Evolutionary conservation across 2,888 invertebrate species (phyloP).

Genomic region (Plagodis pulveraria): DNA sequence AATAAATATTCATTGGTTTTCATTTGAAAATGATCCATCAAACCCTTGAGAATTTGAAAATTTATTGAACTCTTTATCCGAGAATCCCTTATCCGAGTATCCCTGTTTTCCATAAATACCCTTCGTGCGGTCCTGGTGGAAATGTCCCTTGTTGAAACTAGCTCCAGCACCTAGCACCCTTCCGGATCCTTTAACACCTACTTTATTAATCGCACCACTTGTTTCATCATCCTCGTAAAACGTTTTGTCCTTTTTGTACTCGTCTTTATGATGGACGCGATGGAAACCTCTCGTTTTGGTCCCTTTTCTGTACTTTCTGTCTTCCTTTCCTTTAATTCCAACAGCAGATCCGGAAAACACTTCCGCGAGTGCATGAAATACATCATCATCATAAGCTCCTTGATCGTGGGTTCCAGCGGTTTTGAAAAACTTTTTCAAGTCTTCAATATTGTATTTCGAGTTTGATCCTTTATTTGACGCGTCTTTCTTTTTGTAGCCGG

Average conservation of each 20-base stretch:
- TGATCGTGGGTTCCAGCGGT: constrained; percentile 57
- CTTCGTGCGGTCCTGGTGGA: constrained; percentile 71
- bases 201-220: constrained; percentile 77
- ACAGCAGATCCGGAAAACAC: constrained; percentile 66
- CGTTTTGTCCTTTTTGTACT: constrained; percentile 85
- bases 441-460: constrained; percentile 57
- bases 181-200: constrained; percentile 77
- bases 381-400: constrained; percentile 65
- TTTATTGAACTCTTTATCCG: constrained; percentile 76
- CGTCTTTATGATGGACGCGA: constrained; percentile 85
- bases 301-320: constrained; percentile 81
- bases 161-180: constrained; percentile 73
- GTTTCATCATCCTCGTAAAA: constrained; percentile 85
- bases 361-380: constrained; percentile 69
- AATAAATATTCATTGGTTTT: constrained; percentile 31
- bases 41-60: constrained; percentile 76
- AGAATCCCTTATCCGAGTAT: constrained; percentile 77
- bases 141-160: constrained; percentile 65
- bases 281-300: constrained; percentile 85
- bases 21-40: constrained; percentile 59
- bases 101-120: constrained; percentile 77
- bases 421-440: constrained; percentile 65
- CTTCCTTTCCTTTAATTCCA: constrained; percentile 70
- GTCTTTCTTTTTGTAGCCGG: constrained; percentile 64
- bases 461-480: constrained; percentile 55